A percentile compares a stretch with the other conserved stretches of the same genome.
These are phyloP conservation scores for Centroberyx gerrardi DNA, from an alignment of 2,797 vertebrate species.

Conservation along the genomic window DNA sequence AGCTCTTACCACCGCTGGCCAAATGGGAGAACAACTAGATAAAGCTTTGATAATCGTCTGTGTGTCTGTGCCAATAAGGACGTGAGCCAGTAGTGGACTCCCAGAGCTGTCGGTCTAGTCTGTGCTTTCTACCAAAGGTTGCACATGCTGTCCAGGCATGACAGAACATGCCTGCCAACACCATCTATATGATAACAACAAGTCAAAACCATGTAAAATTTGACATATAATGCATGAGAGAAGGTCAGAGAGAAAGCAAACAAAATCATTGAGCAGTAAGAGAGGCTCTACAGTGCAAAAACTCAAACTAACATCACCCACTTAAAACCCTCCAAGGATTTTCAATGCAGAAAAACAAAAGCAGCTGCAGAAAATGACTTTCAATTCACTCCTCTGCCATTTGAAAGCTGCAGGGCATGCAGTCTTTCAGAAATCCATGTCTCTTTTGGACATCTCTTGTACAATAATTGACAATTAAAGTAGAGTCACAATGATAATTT, in stretches of 20 bases:
- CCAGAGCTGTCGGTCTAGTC: not conserved
- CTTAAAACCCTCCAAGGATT: slow-evolving; percentile 5
- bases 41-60: slow-evolving; percentile 30
- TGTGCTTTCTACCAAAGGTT: not conserved
- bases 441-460: slow-evolving; percentile 45
- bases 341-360: not conserved
- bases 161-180: not conserved
- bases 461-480: slow-evolving; percentile 56
- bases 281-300: too few species aligned
- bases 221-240: too few species aligned
- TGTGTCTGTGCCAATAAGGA: slow-evolving; percentile 12
- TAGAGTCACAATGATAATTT: slow-evolving; percentile 50
- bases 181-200: too few species aligned
- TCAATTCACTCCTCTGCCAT: slow-evolving; percentile 13
- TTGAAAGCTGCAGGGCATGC: slow-evolving; percentile 16
- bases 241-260: too few species aligned
- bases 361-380: slow-evolving; percentile 10
- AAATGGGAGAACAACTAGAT: slow-evolving; percentile 48
- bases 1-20: slow-evolving; percentile 39
- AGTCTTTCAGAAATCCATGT: slow-evolving; percentile 13
- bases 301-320: not conserved
- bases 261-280: too few species aligned
- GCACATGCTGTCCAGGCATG: not conserved
- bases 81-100: slow-evolving; percentile 9
- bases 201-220: too few species aligned